phyloP scores from a whole-genome alignment of 2,113 vertebrate genomes.

The Dicerorhinus sumatrensis region DNA sequence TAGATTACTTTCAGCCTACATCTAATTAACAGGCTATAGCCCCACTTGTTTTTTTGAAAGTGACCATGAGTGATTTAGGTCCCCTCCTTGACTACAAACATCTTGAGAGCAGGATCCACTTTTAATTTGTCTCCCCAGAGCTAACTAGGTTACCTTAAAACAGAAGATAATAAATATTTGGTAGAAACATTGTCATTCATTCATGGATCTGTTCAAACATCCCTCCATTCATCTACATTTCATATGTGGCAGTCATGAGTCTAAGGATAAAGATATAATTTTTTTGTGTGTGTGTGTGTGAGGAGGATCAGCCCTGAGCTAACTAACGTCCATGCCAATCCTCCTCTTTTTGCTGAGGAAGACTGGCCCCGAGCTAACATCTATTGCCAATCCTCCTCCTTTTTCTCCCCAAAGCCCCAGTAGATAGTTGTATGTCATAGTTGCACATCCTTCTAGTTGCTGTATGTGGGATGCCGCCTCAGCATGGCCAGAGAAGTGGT shows the following conservation, averaged over 20 bases:
- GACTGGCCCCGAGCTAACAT: too few relatives aligned
- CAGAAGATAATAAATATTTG: background rate
- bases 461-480: too few relatives aligned
- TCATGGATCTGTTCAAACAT: background rate
- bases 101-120: background rate
- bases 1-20: conserved; percentile 4
- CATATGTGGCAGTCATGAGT: background rate
- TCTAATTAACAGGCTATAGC: background rate
- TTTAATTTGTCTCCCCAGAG: background rate
- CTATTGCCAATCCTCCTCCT: too few relatives aligned
- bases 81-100: background rate
- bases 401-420: too few relatives aligned
- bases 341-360: too few relatives aligned
- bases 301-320: too few relatives aligned
- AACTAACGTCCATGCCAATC: too few relatives aligned
- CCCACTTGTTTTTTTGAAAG: background rate
- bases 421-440: too few relatives aligned
- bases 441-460: too few relatives aligned
- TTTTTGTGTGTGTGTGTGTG: background rate
- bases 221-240: background rate
- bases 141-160: background rate
- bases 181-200: background rate
- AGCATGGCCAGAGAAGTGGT: too few relatives aligned
- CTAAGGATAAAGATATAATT: background rate
- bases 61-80: background rate